phyloP scores from a whole-genome alignment of 2,797 vertebrate species.

The Bucorvus abyssinicus region DNA sequence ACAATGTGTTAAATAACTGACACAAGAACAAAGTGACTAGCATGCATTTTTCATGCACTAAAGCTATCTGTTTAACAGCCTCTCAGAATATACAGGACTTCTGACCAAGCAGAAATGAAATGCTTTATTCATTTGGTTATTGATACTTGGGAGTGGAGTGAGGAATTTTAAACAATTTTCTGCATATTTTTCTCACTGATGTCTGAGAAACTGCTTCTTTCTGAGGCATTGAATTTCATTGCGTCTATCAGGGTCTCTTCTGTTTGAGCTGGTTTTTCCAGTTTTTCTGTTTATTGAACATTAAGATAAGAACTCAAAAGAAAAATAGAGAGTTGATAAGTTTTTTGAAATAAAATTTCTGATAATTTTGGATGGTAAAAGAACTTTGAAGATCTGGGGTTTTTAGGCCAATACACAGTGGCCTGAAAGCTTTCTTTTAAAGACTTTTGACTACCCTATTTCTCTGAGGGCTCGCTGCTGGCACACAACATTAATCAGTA shows the following conservation, averaged over 20 bases:
- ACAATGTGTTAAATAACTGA: constrained; percentile 34
- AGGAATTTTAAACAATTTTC: background rate
- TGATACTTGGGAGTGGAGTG: background rate
- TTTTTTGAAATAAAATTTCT: background rate
- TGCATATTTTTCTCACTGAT: background rate
- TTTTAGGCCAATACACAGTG: background rate
- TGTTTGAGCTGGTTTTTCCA: background rate
- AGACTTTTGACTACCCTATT: background rate
- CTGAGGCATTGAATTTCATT: background rate
- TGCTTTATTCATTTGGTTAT: constrained; percentile 22
- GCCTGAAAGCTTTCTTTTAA: background rate
- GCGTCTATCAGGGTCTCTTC: background rate
- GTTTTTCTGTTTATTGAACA: background rate
- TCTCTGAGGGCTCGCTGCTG: background rate
- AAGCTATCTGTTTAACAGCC: constrained; percentile 17
- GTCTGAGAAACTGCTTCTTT: background rate
- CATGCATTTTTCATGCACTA: constrained; percentile 35
- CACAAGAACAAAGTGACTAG: background rate
- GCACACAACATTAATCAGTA: background rate
- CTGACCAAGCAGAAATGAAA: constrained; percentile 24
- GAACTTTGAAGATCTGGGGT: background rate
- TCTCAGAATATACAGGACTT: background rate
- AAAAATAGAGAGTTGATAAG: background rate
- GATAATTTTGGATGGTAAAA: background rate
- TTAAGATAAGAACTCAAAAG: background rate